phyloP scores from a whole-genome alignment of 2,888 invertebrate species.

The Lasioglossum calceatum region DNA sequence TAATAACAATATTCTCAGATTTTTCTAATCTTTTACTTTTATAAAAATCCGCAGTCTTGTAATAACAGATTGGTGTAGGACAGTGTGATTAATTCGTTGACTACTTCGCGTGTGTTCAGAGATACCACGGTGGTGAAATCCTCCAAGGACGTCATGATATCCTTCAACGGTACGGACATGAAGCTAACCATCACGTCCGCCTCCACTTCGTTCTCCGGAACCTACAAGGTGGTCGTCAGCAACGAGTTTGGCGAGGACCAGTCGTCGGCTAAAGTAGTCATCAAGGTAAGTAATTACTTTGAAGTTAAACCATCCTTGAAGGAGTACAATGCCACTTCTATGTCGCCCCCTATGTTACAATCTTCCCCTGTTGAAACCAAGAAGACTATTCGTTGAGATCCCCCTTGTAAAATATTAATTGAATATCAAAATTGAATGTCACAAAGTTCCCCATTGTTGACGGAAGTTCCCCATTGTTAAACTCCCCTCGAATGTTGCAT shows the following conservation, averaged over 20 bases:
- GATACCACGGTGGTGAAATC: slow-evolving; percentile 90
- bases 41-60: no score
- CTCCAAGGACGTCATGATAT: slow-evolving; percentile 91
- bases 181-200: slow-evolving; percentile 92
- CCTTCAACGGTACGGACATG: slow-evolving; percentile 93
- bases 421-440: background rate
- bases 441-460: background rate
- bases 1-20: slow-evolving; percentile 65
- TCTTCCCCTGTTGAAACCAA: background rate
- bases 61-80: no score
- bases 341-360: background rate
- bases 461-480: background rate
- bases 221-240: slow-evolving; percentile 93
- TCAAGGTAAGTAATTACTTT: slow-evolving; percentile 84
- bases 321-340: background rate
- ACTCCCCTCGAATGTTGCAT: slow-evolving; percentile 69
- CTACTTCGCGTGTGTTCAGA: slow-evolving; percentile 72
- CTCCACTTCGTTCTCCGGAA: slow-evolving; percentile 90
- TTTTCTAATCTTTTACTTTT: no score
- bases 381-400: background rate
- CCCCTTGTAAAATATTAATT: background rate
- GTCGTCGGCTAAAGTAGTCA: slow-evolving; percentile 93
- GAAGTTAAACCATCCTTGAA: background rate
- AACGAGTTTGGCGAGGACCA: slow-evolving; percentile 97
- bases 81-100: background rate